These are phyloP conservation scores for Drosophila paranaensis DNA, from an alignment of 2,888 invertebrate genomes.

Conservation along the genomic window DNA sequence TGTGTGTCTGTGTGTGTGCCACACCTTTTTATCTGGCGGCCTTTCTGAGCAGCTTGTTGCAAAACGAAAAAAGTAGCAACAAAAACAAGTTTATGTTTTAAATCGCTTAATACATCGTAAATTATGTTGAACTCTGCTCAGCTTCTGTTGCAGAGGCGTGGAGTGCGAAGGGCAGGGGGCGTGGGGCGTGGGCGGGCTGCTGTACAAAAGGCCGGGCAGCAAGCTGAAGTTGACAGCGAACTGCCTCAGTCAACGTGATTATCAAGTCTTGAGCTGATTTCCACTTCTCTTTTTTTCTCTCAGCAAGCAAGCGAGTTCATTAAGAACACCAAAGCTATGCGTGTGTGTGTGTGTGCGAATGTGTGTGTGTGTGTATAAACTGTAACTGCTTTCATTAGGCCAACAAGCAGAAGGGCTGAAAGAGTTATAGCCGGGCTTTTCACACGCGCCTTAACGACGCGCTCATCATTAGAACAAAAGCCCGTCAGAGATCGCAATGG, in stretches of 20 bases:
- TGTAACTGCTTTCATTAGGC: slow-evolving; percentile 77
- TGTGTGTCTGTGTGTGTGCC: slow-evolving; percentile 41
- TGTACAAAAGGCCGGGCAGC: slow-evolving; percentile 12
- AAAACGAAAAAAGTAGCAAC: slow-evolving; percentile 38
- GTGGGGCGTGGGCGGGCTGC: neutral
- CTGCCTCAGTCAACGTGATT: slow-evolving; percentile 43
- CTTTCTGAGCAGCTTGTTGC: slow-evolving; percentile 41
- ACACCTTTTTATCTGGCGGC: slow-evolving; percentile 58
- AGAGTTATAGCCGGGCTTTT: slow-evolving; percentile 75
- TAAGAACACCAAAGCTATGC: slow-evolving; percentile 27
- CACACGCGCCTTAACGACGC: slow-evolving; percentile 67
- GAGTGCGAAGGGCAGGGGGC: neutral
- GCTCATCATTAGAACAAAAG: slow-evolving; percentile 77
- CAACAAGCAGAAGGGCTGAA: slow-evolving; percentile 47
- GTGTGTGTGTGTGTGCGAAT: slow-evolving; percentile 1
- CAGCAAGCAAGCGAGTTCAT: slow-evolving; percentile 51
- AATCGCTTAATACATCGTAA: slow-evolving; percentile 81
- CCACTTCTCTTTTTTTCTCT: slow-evolving; percentile 2
- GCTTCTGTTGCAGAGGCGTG: neutral
- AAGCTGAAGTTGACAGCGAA: slow-evolving; percentile 48
- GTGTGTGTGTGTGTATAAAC: slow-evolving; percentile 32
- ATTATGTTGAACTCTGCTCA: slow-evolving; percentile 61
- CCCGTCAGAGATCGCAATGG: slow-evolving; percentile 63
- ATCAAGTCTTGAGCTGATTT: slow-evolving; percentile 47
- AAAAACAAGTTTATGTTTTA: slow-evolving; percentile 64